Conservation (phyloP, 1,140 invertebrate genomes). For the Ylistrum balloti region DNA sequence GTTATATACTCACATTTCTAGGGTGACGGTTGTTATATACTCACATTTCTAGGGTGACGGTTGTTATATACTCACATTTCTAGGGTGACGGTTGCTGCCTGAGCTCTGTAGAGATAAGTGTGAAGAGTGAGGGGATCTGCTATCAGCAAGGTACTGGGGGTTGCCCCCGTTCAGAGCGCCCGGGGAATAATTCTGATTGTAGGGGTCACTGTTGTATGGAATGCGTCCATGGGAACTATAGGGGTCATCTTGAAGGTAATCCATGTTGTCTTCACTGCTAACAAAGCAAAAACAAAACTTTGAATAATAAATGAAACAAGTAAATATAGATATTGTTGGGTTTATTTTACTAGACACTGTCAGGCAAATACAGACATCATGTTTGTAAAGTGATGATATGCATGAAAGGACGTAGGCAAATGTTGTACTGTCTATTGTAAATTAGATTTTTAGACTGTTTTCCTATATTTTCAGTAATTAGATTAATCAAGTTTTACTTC, state of each 20-base stretch:
- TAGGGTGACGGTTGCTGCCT: constrained; percentile 66
- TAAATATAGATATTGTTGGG: too few species aligned
- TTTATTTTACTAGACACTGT: too few species aligned
- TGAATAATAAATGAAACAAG: too few species aligned
- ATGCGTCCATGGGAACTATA: constrained; percentile 61
- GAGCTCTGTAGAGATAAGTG: constrained; percentile 70
- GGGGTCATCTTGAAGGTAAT: constrained; percentile 74
- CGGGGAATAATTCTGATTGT: constrained; percentile 56
- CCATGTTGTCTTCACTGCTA: constrained; percentile 74
- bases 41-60: neutral
- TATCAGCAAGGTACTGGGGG: constrained; percentile 65
- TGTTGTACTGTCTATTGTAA: too few species aligned
- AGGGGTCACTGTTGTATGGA: constrained; percentile 63
- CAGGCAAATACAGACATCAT: too few species aligned
- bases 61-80: neutral
- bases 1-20: too few species aligned
- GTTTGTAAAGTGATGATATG: too few species aligned
- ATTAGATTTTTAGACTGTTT: too few species aligned
- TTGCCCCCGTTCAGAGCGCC: constrained; percentile 59
- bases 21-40: too few species aligned
- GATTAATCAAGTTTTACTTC: too few species aligned
- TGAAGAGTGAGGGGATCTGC: constrained; percentile 71
- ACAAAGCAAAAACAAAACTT: neutral
- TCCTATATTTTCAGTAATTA: too few species aligned
- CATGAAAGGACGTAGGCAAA: too few species aligned